Evolutionary conservation across 2,797 vertebrate species (phyloP).

Genomic region (Nannoperca obscura): DNA sequence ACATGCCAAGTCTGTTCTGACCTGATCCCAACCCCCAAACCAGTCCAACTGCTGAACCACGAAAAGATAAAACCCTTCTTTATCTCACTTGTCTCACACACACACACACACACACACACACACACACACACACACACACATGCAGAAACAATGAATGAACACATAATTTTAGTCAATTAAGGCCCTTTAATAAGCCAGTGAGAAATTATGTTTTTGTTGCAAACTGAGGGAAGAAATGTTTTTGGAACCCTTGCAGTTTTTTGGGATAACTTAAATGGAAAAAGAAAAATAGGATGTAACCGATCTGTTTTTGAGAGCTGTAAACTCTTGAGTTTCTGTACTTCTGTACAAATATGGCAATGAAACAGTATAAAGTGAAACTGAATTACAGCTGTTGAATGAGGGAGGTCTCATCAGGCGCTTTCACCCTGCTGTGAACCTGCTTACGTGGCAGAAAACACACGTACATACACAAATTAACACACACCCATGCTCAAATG

Average conservation of each 20-base stretch:
- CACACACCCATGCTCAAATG: background rate
- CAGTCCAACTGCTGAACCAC: constrained; percentile 6
- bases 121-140: background rate
- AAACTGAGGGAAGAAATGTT: background rate
- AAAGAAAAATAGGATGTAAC: background rate
- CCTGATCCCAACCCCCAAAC: constrained; percentile 19
- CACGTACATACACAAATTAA: constrained; percentile 1
- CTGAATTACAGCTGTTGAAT: constrained; percentile 26
- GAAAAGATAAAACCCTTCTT: background rate
- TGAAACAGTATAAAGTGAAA: background rate
- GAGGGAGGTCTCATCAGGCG: constrained; percentile 31
- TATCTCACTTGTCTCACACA: background rate
- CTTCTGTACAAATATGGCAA: background rate
- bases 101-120: background rate
- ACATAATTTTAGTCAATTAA: background rate
- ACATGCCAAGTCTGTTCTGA: constrained; percentile 52
- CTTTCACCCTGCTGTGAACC: constrained; percentile 51
- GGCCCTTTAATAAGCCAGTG: background rate
- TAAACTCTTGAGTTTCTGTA: background rate
- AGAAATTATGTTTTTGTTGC: background rate
- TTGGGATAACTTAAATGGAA: background rate
- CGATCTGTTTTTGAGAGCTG: background rate
- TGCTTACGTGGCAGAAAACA: constrained; percentile 63
- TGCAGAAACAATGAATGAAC: background rate
- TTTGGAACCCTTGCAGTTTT: background rate